Base-by-base conservation (phyloP, 1,140 invertebrate species). In the Berghia stephanieae region DNA sequence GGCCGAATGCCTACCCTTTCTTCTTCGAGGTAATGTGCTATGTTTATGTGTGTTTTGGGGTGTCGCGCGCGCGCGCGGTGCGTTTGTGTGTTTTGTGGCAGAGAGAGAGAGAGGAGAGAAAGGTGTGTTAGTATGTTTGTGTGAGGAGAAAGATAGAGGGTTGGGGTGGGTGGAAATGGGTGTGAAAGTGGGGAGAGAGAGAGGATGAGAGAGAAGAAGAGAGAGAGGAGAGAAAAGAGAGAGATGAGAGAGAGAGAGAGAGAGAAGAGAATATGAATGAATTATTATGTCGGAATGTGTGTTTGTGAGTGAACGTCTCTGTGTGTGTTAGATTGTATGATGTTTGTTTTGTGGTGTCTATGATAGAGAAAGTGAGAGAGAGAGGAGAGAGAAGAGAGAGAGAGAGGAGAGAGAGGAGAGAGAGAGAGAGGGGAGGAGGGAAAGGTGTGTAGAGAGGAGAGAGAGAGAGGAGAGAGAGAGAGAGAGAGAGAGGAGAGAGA, bases 1-100 rank as follows among this genome's bases (percentile, higher is more conserved):
- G 98, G 24, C 93, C 94, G 78, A 97, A 99, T 91, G 98, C 98
- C 66, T 98, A 96, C 91, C 98, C 98, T 38, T 99, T 99, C 90
- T 99, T 96, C 91, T 99, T 99, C 90, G 96, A 98, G 84, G 90
- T 91, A 83, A 82, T 81, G 81, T n/a, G 81, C 38, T 75, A 10
- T 27, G 63, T 21, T 57, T n/a, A 8, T 57, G 55, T 57, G 0
- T 57, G 55, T 57, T 13, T n/a, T n/a, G n/a, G n/a, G n/a, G n/a
- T n/a, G n/a, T n/a, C n/a, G n/a, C n/a, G n/a, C n/a, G n/a, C n/a
- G n/a, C n/a, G n/a, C n/a, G n/a, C n/a, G n/a, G n/a, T n/a, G n/a
- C n/a, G n/a, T n/a, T n/a, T n/a, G n/a, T n/a, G n/a, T n/a, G n/a
- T n/a, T n/a, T n/a, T n/a, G n/a, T n/a, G n/a, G n/a, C n/a, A n/a